These are phyloP conservation scores for Takifugu bimaculatus DNA, from an alignment of 2,113 vertebrate species.

Conservation along the genomic window DNA sequence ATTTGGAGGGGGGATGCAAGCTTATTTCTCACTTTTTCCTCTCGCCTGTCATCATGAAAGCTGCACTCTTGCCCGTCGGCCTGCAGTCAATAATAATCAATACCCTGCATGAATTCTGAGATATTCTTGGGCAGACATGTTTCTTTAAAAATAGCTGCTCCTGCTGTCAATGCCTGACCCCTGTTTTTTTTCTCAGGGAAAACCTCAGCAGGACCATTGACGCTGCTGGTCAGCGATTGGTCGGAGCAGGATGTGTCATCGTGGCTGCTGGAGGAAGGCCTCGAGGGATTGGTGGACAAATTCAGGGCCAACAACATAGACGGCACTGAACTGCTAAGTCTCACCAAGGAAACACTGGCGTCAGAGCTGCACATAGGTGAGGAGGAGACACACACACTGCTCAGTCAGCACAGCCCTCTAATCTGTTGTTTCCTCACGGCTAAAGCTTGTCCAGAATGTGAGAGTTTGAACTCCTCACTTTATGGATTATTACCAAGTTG, in stretches of 20 bases:
- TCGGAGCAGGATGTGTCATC: slow-evolving; percentile 87
- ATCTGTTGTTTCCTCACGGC: neutral
- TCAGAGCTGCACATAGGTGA: slow-evolving; percentile 93
- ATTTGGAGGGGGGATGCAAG: too few relatives aligned
- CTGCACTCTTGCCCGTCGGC: neutral
- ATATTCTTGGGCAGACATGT: slow-evolving; percentile 5
- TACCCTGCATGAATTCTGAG: slow-evolving; percentile 19
- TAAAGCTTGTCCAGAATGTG: neutral
- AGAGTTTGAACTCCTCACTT: slow-evolving; percentile 17
- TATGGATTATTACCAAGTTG: slow-evolving; percentile 11
- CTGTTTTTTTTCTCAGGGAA: slow-evolving; percentile 63
- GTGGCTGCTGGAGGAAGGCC: slow-evolving; percentile 84
- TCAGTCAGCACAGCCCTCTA: neutral
- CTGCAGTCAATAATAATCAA: slow-evolving; percentile 33
- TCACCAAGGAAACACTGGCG: slow-evolving; percentile 86
- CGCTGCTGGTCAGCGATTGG: slow-evolving; percentile 81
- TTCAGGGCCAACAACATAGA: slow-evolving; percentile 92
- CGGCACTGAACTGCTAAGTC: slow-evolving; percentile 84
- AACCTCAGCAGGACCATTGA: slow-evolving; percentile 51
- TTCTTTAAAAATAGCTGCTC: slow-evolving; percentile 29
- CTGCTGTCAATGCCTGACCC: slow-evolving; percentile 23
- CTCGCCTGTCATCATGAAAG: neutral
- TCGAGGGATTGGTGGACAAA: slow-evolving; percentile 76
- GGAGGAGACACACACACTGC: slow-evolving; percentile 31
- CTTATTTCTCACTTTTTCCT: too few relatives aligned